Base-by-base conservation (phyloP, 2,797 vertebrate species). In the Florisuga fusca region DNA sequence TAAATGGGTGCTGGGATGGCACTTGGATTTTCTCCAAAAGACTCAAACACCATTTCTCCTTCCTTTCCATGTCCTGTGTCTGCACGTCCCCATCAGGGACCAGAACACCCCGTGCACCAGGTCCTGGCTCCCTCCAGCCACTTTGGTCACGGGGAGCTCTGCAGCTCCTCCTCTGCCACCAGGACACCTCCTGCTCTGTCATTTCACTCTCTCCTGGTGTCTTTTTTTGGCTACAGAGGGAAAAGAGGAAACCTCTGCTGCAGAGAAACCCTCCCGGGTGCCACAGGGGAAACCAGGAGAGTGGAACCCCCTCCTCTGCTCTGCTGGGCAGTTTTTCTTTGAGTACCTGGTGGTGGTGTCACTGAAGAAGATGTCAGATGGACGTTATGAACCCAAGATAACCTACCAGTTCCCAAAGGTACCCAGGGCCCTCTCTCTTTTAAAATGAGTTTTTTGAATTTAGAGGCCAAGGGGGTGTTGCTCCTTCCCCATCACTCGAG, bases 351-450 rank as follows among this genome's bases (percentile, higher is more conserved):
- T 99, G 75, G 99, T 99, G 94, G 99, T 99, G 95, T 99, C 99
- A 0, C 98, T 99, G 34, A 99, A 98, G 97, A 98, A 98, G 97
- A 98, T 67, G 29, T 27, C 51, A 12, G 98, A 96, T 8, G 98
- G 96, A 8, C 96, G 5, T 62, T 99, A 99, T 4, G 98, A 99
- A 48, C 99, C 99, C 38, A 98, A 98, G 58, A 99, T 99, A 97
- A 98, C 97, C 80, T 99, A 99, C 97, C 99, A 99, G 97, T 99
- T 99, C 95, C 99, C 99, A 29, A 99, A 99, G 99, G 99, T 99
- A 96, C 97, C 97, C 87, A 25, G 48, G 22, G 34, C 66, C 0
- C 0, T 11, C 13, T 36, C 64, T 11, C 23, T 5, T 12, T 50
- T 9, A 10, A 38, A 15, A 22, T 51, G 25, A 7, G 4, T 61